These are phyloP conservation scores for Archips crataeganus DNA, from an alignment of 2,888 invertebrate species.

Conservation along the genomic window DNA sequence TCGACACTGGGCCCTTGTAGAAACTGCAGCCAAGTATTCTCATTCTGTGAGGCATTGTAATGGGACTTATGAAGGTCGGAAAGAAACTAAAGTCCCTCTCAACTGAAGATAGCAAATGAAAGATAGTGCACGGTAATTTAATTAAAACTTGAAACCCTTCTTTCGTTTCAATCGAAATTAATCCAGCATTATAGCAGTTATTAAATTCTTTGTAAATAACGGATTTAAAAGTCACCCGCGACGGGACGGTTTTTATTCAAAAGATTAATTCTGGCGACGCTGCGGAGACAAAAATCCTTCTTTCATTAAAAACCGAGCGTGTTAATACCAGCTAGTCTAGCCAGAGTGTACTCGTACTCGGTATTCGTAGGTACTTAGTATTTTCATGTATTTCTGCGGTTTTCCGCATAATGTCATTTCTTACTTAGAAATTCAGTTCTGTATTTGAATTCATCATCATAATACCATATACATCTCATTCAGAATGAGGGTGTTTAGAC, in stretches of 20 bases:
- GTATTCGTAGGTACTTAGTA: neutral
- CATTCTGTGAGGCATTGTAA: too few species aligned
- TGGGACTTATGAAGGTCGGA: too few species aligned
- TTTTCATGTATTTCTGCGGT: constrained; percentile 15
- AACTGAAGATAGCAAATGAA: too few species aligned
- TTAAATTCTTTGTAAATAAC: constrained; percentile 28
- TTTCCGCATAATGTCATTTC: too few species aligned
- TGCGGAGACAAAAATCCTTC: constrained; percentile 37
- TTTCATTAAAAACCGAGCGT: constrained; percentile 36
- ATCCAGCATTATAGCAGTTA: constrained; percentile 23
- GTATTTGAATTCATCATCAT: too few species aligned
- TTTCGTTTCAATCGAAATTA: neutral
- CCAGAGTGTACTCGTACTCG: neutral
- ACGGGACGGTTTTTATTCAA: constrained; percentile 26
- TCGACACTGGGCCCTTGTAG: too few species aligned
- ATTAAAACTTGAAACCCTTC: neutral
- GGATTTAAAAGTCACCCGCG: constrained; percentile 28
- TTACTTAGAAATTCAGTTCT: too few species aligned
- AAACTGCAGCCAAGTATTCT: too few species aligned
- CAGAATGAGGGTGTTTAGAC: too few species aligned
- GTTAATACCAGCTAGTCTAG: neutral
- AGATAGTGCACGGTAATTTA: neutral
- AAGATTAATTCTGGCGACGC: constrained; percentile 37
- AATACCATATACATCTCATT: too few species aligned
- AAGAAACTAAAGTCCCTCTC: too few species aligned